phyloP scores from a whole-genome alignment of 2,113 vertebrate genomes.

The Equus przewalskii region DNA sequence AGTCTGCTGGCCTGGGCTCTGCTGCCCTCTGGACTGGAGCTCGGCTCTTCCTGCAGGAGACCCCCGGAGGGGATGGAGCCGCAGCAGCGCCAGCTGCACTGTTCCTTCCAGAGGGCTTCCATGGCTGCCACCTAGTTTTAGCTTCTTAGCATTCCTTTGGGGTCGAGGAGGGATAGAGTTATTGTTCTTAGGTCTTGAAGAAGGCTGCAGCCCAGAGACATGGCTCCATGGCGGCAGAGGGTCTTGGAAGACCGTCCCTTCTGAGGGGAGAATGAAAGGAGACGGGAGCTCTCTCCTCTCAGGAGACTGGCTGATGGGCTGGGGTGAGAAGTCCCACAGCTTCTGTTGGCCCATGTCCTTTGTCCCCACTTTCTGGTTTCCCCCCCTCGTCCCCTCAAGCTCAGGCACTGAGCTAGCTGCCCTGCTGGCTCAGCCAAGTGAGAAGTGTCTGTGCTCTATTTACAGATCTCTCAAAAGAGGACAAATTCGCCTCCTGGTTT shows the following conservation, averaged over 20 bases:
- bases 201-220: neutral
- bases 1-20: fast-evolving
- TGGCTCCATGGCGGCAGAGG: neutral
- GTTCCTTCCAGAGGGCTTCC: neutral
- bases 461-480: neutral
- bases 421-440: neutral
- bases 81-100: neutral
- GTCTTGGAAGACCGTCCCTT: neutral
- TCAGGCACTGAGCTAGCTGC: neutral
- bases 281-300: neutral
- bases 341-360: neutral
- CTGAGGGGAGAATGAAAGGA: neutral
- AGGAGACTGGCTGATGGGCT: neutral
- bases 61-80: neutral
- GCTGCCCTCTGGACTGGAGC: neutral
- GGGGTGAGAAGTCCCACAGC: neutral
- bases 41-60: neutral
- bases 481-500: neutral
- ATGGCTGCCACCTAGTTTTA: neutral
- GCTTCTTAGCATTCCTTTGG: neutral
- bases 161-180: neutral
- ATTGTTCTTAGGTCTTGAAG: neutral
- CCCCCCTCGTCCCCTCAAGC: neutral
- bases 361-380: neutral
- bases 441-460: neutral